Percentiles rank a stretch among this genome's conserved stretches.
Evolutionary conservation across 2,888 invertebrate species (phyloP).

Genomic region (Cancer borealis): DNA sequence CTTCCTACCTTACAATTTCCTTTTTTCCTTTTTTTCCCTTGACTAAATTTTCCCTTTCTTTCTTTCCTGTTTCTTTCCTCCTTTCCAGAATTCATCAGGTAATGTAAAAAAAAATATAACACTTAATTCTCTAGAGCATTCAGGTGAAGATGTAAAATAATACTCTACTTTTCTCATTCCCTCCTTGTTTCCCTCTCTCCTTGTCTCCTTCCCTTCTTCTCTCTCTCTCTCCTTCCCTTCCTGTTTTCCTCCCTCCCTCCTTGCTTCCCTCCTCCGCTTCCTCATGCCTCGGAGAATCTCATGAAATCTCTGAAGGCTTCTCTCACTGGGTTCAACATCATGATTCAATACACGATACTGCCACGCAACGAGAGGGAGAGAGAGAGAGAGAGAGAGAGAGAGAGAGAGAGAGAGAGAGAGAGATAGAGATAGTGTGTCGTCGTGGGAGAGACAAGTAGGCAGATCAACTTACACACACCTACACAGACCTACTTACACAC

Average conservation of each 20-base stretch:
- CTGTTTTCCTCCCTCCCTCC: neutral
- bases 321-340: slow-evolving; percentile 15
- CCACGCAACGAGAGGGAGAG: neutral
- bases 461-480: no score
- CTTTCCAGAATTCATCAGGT: no score
- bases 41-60: neutral
- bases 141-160: no score
- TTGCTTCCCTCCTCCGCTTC: neutral
- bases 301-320: neutral
- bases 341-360: slow-evolving; percentile 11
- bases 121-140: no score
- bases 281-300: neutral
- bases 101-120: no score
- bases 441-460: neutral
- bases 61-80: neutral
- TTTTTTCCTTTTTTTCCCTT: neutral
- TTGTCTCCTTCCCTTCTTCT: neutral
- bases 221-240: neutral
- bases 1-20: neutral
- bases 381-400: slow-evolving; percentile 49
- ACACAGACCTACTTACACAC: no score
- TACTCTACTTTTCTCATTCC: neutral
- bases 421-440: neutral
- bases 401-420: slow-evolving; percentile 6
- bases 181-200: neutral